phyloP scores from a whole-genome alignment of 1,140 invertebrate species.

The Plectrocnemia conspersa region DNA sequence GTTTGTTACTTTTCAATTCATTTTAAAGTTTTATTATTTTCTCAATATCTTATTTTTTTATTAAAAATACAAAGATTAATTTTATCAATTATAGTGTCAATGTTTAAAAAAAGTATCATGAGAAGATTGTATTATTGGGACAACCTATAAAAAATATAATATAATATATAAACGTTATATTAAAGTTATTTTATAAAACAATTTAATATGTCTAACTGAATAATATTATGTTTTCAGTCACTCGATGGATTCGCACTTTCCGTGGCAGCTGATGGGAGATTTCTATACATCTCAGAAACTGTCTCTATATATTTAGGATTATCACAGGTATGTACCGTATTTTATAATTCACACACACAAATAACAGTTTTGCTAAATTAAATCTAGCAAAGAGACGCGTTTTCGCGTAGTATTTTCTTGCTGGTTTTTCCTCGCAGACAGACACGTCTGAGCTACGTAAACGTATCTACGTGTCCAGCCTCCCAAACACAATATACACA shows the following conservation, averaged over 20 bases:
- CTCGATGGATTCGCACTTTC: slow-evolving; percentile 95
- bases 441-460: slow-evolving; percentile 23
- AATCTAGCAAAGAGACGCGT: background rate
- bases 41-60: too few relatives aligned
- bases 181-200: background rate
- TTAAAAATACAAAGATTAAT: too few relatives aligned
- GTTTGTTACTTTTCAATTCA: too few relatives aligned
- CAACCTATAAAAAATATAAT: too few relatives aligned
- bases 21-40: too few relatives aligned
- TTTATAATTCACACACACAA: slow-evolving; percentile 1
- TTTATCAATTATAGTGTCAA: too few relatives aligned
- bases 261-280: slow-evolving; percentile 89
- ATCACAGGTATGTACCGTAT: slow-evolving; percentile 77
- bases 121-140: too few relatives aligned
- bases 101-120: too few relatives aligned
- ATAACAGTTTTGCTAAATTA: slow-evolving; percentile 2
- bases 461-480: slow-evolving; percentile 21
- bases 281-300: slow-evolving; percentile 97
- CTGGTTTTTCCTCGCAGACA: background rate
- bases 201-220: too few relatives aligned
- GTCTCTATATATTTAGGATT: slow-evolving; percentile 98
- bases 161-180: background rate
- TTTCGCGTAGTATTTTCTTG: slow-evolving; percentile 3
- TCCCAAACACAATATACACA: too few relatives aligned
- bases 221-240: slow-evolving; percentile 68